A percentile compares a stretch with the other conserved stretches of the same genome.
phyloP scores from a whole-genome alignment of 1,140 invertebrate species.

The Drosophila ambigua region DNA sequence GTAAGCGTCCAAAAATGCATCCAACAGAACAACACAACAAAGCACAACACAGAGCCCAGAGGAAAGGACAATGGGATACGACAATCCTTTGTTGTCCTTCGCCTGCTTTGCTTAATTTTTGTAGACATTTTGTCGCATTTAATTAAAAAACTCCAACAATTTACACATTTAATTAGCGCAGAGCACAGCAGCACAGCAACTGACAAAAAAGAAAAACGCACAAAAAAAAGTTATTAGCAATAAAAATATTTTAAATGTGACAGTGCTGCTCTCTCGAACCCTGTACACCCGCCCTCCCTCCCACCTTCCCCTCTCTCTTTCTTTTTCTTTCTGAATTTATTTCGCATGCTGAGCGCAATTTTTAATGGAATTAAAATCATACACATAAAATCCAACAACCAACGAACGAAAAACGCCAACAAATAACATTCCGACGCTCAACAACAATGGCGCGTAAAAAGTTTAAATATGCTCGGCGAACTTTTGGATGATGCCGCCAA shows the following conservation, averaged over 20 bases:
- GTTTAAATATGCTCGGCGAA: constrained; percentile 73
- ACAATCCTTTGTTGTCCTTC: constrained; percentile 49
- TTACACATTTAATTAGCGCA: constrained; percentile 80
- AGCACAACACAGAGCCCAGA: constrained; percentile 24
- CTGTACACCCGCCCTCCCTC: neutral
- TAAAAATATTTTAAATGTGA: constrained; percentile 80
- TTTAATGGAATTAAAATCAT: constrained; percentile 81
- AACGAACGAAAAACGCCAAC: constrained; percentile 30
- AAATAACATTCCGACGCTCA: constrained; percentile 22
- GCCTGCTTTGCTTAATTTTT: constrained; percentile 69
- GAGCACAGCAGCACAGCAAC: constrained; percentile 32
- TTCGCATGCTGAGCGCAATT: constrained; percentile 61
- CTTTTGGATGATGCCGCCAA: constrained; percentile 64
- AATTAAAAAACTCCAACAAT: constrained; percentile 78
- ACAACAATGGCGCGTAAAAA: constrained; percentile 56
- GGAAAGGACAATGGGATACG: constrained; percentile 25
- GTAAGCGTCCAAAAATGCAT: constrained; percentile 35
- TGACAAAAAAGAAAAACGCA: constrained; percentile 17
- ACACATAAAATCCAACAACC: constrained; percentile 53
- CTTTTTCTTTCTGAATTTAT: constrained; percentile 48
- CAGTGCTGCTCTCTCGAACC: constrained; percentile 24
- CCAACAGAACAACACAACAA: constrained; percentile 22
- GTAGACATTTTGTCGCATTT: constrained; percentile 76
- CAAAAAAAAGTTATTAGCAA: constrained; percentile 72
- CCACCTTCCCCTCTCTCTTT: constrained; percentile 3